Percentiles rank a stretch among this genome's conserved stretches.
Evolutionary conservation across 2,888 invertebrate genomes (phyloP).

Genomic region (Xylocampa areola): DNA sequence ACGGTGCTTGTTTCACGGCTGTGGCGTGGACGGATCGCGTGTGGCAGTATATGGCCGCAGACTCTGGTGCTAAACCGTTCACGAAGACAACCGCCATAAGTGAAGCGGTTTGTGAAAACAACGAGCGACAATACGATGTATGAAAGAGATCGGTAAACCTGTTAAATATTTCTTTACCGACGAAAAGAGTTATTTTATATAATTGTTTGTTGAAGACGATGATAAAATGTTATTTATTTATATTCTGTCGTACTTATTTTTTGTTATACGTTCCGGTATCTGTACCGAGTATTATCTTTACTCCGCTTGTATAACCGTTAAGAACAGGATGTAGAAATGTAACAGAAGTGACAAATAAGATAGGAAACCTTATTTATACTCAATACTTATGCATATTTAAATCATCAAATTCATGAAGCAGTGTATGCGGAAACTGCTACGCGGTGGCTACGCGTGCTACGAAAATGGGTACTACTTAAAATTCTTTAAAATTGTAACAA

Average conservation of each 20-base stretch:
- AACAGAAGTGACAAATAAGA: not conserved
- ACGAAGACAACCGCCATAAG: conserved; percentile 71
- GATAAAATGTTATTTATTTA: conserved; percentile 45
- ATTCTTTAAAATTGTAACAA: not conserved
- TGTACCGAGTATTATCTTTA: not conserved
- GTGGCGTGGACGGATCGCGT: conserved; percentile 94
- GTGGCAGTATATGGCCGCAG: conserved; percentile 76
- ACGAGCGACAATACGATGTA: conserved; percentile 76
- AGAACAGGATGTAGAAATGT: not conserved
- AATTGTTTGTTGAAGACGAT: conserved; percentile 2
- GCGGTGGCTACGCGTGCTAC: conserved; percentile 41
- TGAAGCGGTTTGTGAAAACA: conserved; percentile 75
- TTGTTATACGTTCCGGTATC: conserved; percentile 8
- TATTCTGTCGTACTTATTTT: conserved; percentile 27
- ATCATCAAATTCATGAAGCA: no score
- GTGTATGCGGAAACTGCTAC: conserved; percentile 13
- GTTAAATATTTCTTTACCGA: conserved; percentile 17
- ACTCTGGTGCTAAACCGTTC: conserved; percentile 64
- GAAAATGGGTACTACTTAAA: not conserved
- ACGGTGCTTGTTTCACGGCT: conserved; percentile 97
- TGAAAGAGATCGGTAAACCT: conserved; percentile 49
- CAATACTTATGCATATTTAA: no score
- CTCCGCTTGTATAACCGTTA: not conserved
- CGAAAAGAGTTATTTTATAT: conserved; percentile 20
- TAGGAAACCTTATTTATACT: no score